Evolutionary conservation across 2,888 invertebrate species (phyloP).

Genomic region (Eumacrocentrus americanus): DNA sequence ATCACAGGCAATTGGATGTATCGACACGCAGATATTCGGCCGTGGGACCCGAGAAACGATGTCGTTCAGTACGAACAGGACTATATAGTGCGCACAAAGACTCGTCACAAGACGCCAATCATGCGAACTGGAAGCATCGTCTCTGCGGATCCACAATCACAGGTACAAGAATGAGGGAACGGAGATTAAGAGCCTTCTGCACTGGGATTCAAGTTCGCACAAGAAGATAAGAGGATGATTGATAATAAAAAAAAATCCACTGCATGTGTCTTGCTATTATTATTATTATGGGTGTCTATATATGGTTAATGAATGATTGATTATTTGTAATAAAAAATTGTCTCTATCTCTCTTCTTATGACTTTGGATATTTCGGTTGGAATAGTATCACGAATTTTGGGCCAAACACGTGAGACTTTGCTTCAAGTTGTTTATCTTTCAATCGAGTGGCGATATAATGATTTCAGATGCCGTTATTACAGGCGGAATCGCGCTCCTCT

Average conservation of each 20-base stretch:
- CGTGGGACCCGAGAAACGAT: slow-evolving; percentile 90
- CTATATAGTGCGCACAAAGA: slow-evolving; percentile 79
- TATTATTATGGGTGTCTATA: not conserved
- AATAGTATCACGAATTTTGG: slow-evolving; percentile 32
- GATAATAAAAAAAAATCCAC: not conserved
- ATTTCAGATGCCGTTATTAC: slow-evolving; percentile 60
- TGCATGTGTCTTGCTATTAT: slow-evolving; percentile 3
- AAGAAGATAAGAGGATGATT: no score
- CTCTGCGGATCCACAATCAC: slow-evolving; percentile 67
- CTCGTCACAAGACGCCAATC: slow-evolving; percentile 76
- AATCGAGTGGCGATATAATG: slow-evolving; percentile 29
- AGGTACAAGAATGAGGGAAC: slow-evolving; percentile 48
- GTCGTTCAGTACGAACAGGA: slow-evolving; percentile 85
- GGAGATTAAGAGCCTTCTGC: slow-evolving; percentile 24
- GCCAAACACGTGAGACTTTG: slow-evolving; percentile 27
- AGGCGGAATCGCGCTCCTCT: slow-evolving; percentile 65
- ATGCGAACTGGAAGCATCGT: slow-evolving; percentile 75
- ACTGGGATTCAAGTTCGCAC: slow-evolving; percentile 4
- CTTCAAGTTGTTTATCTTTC: slow-evolving; percentile 11
- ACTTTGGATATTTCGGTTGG: slow-evolving; percentile 3
- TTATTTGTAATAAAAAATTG: not conserved
- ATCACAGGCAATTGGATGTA: slow-evolving; percentile 73
- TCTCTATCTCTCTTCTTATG: not conserved
- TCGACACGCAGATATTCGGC: slow-evolving; percentile 78
- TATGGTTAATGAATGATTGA: not conserved